These are phyloP conservation scores for Listrodromus nycthemerus DNA, from an alignment of 2,888 invertebrate genomes.

Conservation along the genomic window DNA sequence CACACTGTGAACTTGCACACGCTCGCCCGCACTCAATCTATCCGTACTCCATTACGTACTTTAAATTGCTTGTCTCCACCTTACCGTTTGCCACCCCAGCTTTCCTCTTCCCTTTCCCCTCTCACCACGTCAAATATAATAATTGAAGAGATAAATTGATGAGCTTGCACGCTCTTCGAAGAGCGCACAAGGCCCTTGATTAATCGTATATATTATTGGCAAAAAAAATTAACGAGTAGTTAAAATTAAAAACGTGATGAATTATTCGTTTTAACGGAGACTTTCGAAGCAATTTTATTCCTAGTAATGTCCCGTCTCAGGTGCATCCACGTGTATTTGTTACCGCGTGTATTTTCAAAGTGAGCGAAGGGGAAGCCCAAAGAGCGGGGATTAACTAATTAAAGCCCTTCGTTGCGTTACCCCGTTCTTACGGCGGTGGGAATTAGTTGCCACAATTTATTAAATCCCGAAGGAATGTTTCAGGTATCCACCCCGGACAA, in stretches of 20 bases:
- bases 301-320: background rate
- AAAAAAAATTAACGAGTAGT: background rate
- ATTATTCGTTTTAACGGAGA: background rate
- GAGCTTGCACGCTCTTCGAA: conserved; percentile 10
- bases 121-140: conserved; percentile 2
- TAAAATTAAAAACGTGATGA: conserved; percentile 15
- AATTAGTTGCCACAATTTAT: conserved; percentile 33
- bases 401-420: conserved; percentile 26
- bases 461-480: conserved; percentile 21
- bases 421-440: background rate
- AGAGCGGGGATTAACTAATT: conserved; percentile 38
- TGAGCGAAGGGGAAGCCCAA: background rate
- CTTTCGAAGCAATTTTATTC: background rate
- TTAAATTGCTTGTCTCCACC: conserved; percentile 61
- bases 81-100: background rate
- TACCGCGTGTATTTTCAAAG: background rate
- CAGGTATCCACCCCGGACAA: background rate
- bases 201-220: background rate
- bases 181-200: conserved; percentile 31
- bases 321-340: background rate
- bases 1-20: conserved; percentile 21
- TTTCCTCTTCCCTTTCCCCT: no score
- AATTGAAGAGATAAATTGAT: conserved; percentile 54
- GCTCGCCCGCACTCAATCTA: conserved; percentile 33
- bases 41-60: conserved; percentile 58